Conservation (phyloP, 2,113 vertebrate genomes). For the Paramisgurnus dabryanus region DNA sequence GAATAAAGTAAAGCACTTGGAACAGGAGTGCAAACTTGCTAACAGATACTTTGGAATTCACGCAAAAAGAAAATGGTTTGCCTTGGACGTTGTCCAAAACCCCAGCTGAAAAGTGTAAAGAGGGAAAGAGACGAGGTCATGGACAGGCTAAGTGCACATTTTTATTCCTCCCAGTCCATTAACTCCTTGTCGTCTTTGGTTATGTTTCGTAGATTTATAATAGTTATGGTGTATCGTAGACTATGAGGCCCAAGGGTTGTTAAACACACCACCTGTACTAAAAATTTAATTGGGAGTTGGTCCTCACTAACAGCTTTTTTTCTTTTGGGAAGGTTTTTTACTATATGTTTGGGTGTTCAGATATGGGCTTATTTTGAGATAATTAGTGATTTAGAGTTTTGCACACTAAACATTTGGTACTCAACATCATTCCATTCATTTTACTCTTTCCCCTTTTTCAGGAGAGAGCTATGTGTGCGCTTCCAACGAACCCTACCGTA, state of each 20-base stretch:
- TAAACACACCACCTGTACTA: too few species aligned
- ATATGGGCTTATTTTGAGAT: too few species aligned
- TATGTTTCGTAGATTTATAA: not conserved
- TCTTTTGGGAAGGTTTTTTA: too few species aligned
- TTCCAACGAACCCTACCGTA: constrained; percentile 91
- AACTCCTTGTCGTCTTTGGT: not conserved
- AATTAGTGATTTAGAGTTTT: too few species aligned
- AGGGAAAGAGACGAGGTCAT: constrained; percentile 29
- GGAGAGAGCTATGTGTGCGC: constrained; percentile 98
- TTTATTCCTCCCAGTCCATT: constrained; percentile 11
- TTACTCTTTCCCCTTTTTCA: constrained; percentile 57
- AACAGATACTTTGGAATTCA: constrained; percentile 60
- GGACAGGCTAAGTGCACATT: constrained; percentile 53
- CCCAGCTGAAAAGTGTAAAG: constrained; percentile 50
- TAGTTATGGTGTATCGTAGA: not conserved
- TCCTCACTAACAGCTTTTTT: too few species aligned
- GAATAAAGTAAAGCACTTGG: constrained; percentile 55
- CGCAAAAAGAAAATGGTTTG: constrained; percentile 58
- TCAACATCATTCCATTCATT: not conserved
- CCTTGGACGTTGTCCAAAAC: constrained; percentile 64
- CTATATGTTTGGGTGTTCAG: too few species aligned
- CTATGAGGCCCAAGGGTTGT: too few species aligned
- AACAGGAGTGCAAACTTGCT: constrained; percentile 56
- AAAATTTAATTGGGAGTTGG: too few species aligned
- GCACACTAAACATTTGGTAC: not conserved